Evolutionary conservation across 2,797 vertebrate species (phyloP).

Genomic region (Margarornis squamiger): DNA sequence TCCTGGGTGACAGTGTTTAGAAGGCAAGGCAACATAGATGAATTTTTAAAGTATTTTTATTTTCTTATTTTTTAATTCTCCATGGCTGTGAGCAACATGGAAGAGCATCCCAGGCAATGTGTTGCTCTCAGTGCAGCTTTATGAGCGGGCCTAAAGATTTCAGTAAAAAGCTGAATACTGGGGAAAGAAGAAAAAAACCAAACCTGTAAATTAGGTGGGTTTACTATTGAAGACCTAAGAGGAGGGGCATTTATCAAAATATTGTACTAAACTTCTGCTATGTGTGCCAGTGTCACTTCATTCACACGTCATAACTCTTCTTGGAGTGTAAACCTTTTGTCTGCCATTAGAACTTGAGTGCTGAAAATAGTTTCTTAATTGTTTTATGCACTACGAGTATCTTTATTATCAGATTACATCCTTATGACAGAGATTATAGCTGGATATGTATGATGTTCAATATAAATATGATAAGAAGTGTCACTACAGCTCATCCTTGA

Average conservation of each 20-base stretch:
- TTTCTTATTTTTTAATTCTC: background rate
- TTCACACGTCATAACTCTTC: background rate
- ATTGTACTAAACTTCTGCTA: background rate
- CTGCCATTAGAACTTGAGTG: background rate
- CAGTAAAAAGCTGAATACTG: background rate
- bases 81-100: background rate
- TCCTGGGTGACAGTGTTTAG: background rate
- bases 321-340: background rate
- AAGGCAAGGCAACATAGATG: background rate
- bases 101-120: background rate
- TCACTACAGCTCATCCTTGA: constrained; percentile 52
- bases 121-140: background rate
- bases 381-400: background rate
- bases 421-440: background rate
- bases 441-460: background rate
- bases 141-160: background rate
- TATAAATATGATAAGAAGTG: constrained; percentile 26
- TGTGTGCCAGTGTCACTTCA: background rate
- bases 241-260: background rate
- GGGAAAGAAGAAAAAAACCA: fast-evolving
- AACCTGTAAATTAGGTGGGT: background rate
- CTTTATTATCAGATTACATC: background rate
- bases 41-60: background rate
- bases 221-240: background rate
- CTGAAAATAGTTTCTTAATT: constrained; percentile 1